Conservation (phyloP, 2,797 vertebrate species). For the Sylvilagus floridanus region DNA sequence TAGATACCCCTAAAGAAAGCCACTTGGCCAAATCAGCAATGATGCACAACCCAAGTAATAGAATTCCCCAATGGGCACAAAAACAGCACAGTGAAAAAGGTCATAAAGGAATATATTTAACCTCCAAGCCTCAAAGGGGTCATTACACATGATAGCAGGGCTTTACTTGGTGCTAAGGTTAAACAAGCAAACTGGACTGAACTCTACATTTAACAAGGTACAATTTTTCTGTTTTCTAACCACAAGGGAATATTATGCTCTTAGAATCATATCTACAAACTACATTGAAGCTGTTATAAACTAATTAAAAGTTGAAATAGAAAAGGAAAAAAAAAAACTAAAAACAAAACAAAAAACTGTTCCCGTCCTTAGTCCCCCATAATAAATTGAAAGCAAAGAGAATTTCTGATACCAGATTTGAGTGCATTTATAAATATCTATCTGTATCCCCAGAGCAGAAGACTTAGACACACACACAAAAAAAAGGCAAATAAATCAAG, state of each 20-base stretch:
- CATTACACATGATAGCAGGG: neutral
- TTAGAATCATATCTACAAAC: no score
- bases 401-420: neutral
- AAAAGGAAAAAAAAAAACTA: no score
- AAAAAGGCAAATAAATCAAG: neutral
- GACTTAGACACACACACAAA: neutral
- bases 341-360: neutral
- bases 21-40: neutral
- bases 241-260: neutral
- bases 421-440: slow-evolving; percentile 24
- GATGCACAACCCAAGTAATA: neutral
- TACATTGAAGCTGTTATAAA: no score
- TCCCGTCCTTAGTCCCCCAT: neutral
- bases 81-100: neutral
- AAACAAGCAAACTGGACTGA: neutral
- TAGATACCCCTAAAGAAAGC: slow-evolving; percentile 24
- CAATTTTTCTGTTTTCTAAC: neutral
- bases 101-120: neutral
- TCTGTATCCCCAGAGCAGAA: slow-evolving; percentile 2
- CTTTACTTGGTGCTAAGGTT: neutral
- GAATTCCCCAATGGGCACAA: neutral
- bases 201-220: neutral
- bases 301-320: no score
- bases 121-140: neutral
- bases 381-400: slow-evolving; percentile 45